Conservation (phyloP, 1,140 invertebrate genomes). For the Teleogryllus occipitalis region DNA sequence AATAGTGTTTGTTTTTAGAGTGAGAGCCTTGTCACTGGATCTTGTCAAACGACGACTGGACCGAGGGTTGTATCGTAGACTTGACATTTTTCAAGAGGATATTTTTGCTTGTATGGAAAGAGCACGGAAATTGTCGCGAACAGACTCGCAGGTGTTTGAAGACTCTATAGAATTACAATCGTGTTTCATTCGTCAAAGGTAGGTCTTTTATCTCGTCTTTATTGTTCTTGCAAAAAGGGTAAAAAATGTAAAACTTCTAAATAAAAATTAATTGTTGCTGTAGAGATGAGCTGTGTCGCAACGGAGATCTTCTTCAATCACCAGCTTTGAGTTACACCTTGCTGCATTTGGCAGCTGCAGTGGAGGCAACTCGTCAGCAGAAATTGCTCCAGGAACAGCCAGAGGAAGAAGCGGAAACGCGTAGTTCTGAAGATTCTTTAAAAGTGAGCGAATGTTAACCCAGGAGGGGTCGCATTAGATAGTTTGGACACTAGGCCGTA, state of each 20-base stretch:
- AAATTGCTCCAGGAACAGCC: conserved; percentile 61
- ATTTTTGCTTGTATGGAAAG: conserved; percentile 89
- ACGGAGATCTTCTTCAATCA: conserved; percentile 72
- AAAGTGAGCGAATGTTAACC: conserved; percentile 12
- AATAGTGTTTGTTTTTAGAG: not conserved
- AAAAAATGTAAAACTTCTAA: not conserved
- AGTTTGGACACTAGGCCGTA: too few relatives aligned
- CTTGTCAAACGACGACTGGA: conserved; percentile 77
- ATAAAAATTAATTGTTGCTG: conserved; percentile 15
- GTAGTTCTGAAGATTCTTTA: conserved; percentile 24
- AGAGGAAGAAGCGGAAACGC: conserved; percentile 33
- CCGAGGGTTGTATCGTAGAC: conserved; percentile 77
- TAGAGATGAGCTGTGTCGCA: conserved; percentile 59
- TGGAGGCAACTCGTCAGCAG: conserved; percentile 66
- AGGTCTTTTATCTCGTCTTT: conserved; percentile 28
- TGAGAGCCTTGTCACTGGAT: conserved; percentile 69
- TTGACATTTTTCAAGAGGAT: conserved; percentile 95
- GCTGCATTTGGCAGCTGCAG: conserved; percentile 58
- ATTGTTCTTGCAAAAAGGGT: not conserved
- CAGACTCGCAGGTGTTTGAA: conserved; percentile 90
- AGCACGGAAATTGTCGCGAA: conserved; percentile 74
- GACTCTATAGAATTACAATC: conserved; percentile 90
- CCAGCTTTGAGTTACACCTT: conserved; percentile 77
- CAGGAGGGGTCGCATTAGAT: too few relatives aligned
- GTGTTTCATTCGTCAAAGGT: conserved; percentile 72